A percentile compares a stretch with the other conserved stretches of the same genome.
Evolutionary conservation across 2,888 invertebrate species (phyloP).

Genomic region (Malthinus flaveolus): DNA sequence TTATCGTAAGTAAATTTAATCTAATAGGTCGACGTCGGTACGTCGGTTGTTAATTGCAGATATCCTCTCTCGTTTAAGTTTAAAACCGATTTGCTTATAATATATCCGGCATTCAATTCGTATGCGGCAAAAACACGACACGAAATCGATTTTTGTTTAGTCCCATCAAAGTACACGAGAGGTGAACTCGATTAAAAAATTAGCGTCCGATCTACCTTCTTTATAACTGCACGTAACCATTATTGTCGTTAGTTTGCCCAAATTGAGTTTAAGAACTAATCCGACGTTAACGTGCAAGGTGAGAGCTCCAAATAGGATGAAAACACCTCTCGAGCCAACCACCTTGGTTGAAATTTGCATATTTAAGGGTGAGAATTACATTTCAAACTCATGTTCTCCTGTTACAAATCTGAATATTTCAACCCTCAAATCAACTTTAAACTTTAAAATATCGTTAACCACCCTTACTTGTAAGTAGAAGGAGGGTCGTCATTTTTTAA

Average conservation of each 20-base stretch:
- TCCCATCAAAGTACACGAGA: too few relatives aligned
- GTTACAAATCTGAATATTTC: conserved; percentile 33
- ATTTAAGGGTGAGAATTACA: conserved; percentile 8
- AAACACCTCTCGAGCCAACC: not conserved
- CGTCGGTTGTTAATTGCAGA: conserved; percentile 1
- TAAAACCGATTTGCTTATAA: conserved; percentile 23
- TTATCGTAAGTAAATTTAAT: conserved; percentile 43
- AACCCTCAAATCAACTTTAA: conserved; percentile 33
- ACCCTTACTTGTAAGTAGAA: conserved; percentile 6
- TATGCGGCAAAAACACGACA: conserved; percentile 17
- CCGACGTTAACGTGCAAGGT: too few relatives aligned
- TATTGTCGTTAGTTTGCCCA: too few relatives aligned
- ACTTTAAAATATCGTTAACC: conserved; percentile 28
- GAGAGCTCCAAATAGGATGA: not conserved
- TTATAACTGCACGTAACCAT: too few relatives aligned
- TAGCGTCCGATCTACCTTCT: too few relatives aligned
- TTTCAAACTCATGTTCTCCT: conserved; percentile 19
- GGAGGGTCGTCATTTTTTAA: not conserved
- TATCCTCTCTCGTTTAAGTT: conserved; percentile 11
- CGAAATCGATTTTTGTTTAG: conserved; percentile 17
- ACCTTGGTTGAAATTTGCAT: conserved; percentile 26
- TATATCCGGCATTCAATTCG: conserved; percentile 19
- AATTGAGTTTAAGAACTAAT: too few relatives aligned
- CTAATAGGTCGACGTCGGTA: not conserved
- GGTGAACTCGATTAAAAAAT: too few relatives aligned